These are phyloP conservation scores for Pogonocherus hispidulus DNA, from an alignment of 2,888 invertebrate genomes.

Conservation along the genomic window DNA sequence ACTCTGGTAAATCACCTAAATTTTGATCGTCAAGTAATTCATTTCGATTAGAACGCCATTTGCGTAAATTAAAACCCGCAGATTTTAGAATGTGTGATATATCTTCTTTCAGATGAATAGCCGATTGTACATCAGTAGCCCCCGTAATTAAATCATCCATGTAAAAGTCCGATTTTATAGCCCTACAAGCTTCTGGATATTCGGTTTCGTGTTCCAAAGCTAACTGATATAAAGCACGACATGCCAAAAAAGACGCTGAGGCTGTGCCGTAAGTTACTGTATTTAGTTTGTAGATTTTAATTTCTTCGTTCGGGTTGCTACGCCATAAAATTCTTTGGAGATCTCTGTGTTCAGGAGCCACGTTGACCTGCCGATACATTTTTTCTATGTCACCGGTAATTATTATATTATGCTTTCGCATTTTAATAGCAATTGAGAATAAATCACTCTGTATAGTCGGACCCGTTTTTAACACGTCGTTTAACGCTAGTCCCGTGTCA, in stretches of 20 bases:
- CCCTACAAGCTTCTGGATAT: conserved; percentile 33
- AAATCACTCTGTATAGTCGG: conserved; percentile 58
- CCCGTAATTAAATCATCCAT: conserved; percentile 43
- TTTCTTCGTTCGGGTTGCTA: conserved; percentile 37
- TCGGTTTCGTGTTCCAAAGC: conserved; percentile 32
- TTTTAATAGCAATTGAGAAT: conserved; percentile 51
- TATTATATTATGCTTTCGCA: conserved; percentile 50
- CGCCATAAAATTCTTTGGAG: conserved; percentile 60
- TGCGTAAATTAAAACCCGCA: conserved; percentile 37
- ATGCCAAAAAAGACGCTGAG: conserved; percentile 52
- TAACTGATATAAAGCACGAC: conserved; percentile 43
- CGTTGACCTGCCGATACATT: conserved; percentile 60
- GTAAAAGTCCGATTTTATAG: conserved; percentile 39
- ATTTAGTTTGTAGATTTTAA: conserved; percentile 48
- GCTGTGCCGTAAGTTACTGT: conserved; percentile 60
- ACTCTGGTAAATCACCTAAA: neutral
- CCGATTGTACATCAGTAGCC: conserved; percentile 30
- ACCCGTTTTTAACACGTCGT: conserved; percentile 57
- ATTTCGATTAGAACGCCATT: conserved; percentile 42
- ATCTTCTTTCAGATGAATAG: conserved; percentile 20
- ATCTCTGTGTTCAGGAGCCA: conserved; percentile 48
- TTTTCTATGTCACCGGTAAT: conserved; percentile 61
- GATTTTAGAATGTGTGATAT: conserved; percentile 29
- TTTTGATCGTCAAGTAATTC: conserved; percentile 10
- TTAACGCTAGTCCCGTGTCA: conserved; percentile 55